Percentiles rank a stretch among this genome's conserved stretches.
Conservation (phyloP, 2,797 vertebrate species). For the Periparus ater region DNA sequence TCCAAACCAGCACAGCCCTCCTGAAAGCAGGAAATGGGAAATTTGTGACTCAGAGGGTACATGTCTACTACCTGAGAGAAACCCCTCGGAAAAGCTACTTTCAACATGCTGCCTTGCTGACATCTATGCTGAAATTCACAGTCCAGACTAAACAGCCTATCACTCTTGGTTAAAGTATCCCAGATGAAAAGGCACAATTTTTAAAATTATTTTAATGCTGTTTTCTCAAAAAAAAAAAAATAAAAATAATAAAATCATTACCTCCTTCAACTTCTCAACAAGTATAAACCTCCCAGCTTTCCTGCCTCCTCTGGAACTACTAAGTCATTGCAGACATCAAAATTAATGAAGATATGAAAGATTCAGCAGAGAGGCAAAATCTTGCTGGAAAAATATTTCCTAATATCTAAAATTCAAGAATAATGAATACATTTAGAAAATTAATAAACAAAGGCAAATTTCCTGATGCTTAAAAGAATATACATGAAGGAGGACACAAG, state of each 20-base stretch:
- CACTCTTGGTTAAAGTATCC: not conserved
- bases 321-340: not conserved
- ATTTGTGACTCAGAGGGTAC: not conserved
- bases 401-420: conserved; percentile 22
- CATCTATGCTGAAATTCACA: not conserved
- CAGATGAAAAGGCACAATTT: not conserved
- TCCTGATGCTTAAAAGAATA: not conserved
- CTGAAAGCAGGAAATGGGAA: not conserved
- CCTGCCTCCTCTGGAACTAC: conserved; percentile 10
- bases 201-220: not conserved
- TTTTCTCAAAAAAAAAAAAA: not conserved
- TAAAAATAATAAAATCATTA: not conserved
- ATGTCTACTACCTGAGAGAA: not conserved
- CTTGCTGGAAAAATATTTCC: conserved; percentile 1
- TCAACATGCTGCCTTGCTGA: not conserved
- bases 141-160: not conserved
- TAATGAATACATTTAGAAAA: not conserved
- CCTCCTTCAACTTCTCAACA: conserved; percentile 30
- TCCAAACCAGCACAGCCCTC: not conserved
- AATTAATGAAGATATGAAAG: conserved; percentile 34
- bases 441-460: not conserved
- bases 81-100: not conserved
- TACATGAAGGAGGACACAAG: not conserved
- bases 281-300: not conserved
- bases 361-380: not conserved